phyloP scores from a whole-genome alignment of 2,797 vertebrate genomes.

The Siniperca scherzeri region DNA sequence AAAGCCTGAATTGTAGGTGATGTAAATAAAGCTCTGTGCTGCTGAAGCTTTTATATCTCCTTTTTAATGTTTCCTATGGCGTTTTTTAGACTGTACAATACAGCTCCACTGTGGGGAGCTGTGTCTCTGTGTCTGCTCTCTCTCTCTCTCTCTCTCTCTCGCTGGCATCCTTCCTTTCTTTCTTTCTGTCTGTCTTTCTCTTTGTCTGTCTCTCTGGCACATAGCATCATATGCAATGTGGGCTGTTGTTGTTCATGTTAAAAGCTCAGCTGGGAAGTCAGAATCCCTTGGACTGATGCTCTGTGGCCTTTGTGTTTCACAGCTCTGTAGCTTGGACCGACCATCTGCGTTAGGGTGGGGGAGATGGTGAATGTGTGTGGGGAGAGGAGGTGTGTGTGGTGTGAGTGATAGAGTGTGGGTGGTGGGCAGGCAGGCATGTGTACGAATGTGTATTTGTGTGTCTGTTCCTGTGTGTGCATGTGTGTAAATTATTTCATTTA shows the following conservation, averaged over 20 bases:
- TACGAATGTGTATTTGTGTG: slow-evolving; percentile 8
- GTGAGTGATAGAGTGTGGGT: slow-evolving; percentile 29
- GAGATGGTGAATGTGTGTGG: slow-evolving; percentile 21
- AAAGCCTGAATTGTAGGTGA: slow-evolving; percentile 21
- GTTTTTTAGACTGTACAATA: slow-evolving; percentile 52
- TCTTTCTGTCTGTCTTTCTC: slow-evolving; percentile 24
- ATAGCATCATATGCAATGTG: slow-evolving; percentile 60
- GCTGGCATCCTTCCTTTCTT: slow-evolving; percentile 17
- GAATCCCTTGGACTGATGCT: slow-evolving; percentile 74
- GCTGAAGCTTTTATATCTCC: slow-evolving; percentile 11
- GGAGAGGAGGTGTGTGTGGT: slow-evolving; percentile 15
- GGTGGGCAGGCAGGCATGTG: slow-evolving; percentile 34
- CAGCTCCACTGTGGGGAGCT: slow-evolving; percentile 87
- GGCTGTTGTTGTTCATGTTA: slow-evolving; percentile 79
- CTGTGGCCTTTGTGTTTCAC: slow-evolving; percentile 76
- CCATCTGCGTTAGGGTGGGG: slow-evolving; percentile 64
- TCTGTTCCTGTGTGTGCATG: slow-evolving; percentile 12
- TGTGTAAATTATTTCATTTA: slow-evolving; percentile 36
- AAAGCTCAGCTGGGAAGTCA: slow-evolving; percentile 82
- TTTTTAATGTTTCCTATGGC: slow-evolving; percentile 2
- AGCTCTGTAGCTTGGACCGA: slow-evolving; percentile 63
- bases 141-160: slow-evolving; percentile 35
- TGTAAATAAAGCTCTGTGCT: slow-evolving; percentile 48
- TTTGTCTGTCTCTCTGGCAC: slow-evolving; percentile 62
- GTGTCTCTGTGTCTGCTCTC: slow-evolving; percentile 75